Conservation (phyloP, 2,888 invertebrate genomes). For the Eudiplozoon nipponicum region DNA sequence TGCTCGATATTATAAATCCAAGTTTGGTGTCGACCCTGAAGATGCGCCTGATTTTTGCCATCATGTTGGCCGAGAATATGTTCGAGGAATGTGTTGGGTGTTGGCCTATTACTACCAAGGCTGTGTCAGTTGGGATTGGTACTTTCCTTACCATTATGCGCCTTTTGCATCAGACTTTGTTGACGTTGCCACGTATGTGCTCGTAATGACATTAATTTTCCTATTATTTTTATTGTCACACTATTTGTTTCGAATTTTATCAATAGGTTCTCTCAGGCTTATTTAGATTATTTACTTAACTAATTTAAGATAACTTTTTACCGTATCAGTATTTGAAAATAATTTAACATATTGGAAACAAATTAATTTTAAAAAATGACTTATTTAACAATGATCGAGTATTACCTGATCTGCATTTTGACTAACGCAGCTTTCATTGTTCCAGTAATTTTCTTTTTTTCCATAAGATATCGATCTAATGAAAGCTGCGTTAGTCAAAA, state of each 20-base stretch:
- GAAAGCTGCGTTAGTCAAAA: too few species aligned
- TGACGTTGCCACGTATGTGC: constrained; percentile 45
- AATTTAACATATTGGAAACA: too few species aligned
- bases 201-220: constrained; percentile 38
- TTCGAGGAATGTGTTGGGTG: constrained; percentile 83
- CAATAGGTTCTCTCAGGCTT: too few species aligned
- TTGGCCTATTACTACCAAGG: constrained; percentile 90
- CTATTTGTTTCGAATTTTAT: neutral
- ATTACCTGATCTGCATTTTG: too few species aligned
- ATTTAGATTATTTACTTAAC: too few species aligned
- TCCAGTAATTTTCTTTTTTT: too few species aligned
- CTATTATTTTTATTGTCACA: neutral
- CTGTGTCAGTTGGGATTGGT: constrained; percentile 97
- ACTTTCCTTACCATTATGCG: constrained; percentile 94
- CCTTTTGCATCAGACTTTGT: constrained; percentile 95
- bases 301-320: too few species aligned
- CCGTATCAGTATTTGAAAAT: too few species aligned
- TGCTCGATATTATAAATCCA: constrained; percentile 58
- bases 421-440: too few species aligned
- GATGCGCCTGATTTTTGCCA: constrained; percentile 34
- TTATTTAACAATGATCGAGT: too few species aligned
- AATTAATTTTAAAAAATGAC: too few species aligned
- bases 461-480: too few species aligned
- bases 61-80: constrained; percentile 47
- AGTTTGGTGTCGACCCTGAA: constrained; percentile 27